phyloP scores from a whole-genome alignment of 2,888 invertebrate genomes.

The Ryuthela nishihirai region DNA sequence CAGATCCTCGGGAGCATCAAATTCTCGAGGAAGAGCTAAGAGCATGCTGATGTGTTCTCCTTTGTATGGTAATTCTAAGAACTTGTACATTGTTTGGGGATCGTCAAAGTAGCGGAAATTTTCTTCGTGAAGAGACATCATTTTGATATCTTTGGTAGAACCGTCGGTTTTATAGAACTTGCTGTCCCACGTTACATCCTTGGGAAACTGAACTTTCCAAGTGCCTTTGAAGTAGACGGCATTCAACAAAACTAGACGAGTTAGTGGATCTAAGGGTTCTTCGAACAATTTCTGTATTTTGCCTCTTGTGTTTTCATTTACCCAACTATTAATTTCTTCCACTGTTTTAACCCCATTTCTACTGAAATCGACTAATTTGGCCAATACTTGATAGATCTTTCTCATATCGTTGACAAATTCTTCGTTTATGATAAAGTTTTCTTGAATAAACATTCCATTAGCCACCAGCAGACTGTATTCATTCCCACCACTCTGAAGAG shows the following conservation, averaged over 20 bases:
- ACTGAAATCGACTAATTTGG: constrained; percentile 13
- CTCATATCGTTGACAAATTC: constrained; percentile 5
- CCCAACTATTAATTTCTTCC: constrained; percentile 24
- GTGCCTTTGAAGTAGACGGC: constrained; percentile 82
- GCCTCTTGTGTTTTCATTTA: constrained; percentile 11
- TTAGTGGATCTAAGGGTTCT: constrained; percentile 55
- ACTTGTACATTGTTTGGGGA: constrained; percentile 4
- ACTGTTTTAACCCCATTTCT: constrained; percentile 5
- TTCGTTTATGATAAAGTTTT: neutral
- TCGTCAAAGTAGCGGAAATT: constrained; percentile 17
- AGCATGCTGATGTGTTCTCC: constrained; percentile 31
- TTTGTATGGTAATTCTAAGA: constrained; percentile 31
- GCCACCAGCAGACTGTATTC: constrained; percentile 8
- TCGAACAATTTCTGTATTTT: constrained; percentile 15
- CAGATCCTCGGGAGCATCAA: constrained; percentile 1
- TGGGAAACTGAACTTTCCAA: constrained; percentile 69
- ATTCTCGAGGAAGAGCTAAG: constrained; percentile 22
- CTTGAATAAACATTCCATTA: constrained; percentile 22
- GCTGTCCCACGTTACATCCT: constrained; percentile 43
- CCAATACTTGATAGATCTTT: constrained; percentile 5
- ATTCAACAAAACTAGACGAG: constrained; percentile 71
- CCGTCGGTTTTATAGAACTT: constrained; percentile 14
- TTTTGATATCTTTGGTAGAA: neutral
- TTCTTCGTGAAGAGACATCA: too few relatives aligned
- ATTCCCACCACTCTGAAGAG: constrained; percentile 1